Evolutionary conservation across 1,140 invertebrate species (phyloP).

Genomic region (Drosophila pseudoobscura): DNA sequence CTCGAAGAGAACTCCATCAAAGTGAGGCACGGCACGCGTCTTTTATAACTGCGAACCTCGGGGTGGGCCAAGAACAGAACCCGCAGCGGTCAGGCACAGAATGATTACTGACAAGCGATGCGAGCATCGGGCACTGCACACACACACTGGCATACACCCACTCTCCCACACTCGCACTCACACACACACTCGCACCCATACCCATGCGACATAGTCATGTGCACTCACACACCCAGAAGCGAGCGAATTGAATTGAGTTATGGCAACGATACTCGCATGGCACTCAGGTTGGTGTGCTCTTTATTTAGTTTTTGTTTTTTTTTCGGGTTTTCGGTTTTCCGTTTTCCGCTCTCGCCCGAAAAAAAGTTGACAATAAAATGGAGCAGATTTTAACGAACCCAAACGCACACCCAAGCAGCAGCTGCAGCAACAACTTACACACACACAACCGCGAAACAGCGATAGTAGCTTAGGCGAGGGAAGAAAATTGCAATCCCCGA

Average conservation of each 20-base stretch:
- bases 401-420: too few relatives aligned
- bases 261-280: constrained; percentile 28
- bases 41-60: constrained; percentile 63
- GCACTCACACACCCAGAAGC: constrained; percentile 15
- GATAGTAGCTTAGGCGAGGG: constrained; percentile 19
- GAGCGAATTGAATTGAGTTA: constrained; percentile 62
- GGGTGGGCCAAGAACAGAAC: constrained; percentile 61
- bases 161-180: constrained; percentile 20
- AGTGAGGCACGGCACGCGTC: constrained; percentile 48
- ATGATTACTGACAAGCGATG: constrained; percentile 73
- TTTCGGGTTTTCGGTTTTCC: constrained; percentile 26
- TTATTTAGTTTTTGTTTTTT: constrained; percentile 18
- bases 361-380: constrained; percentile 44
- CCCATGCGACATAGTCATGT: constrained; percentile 1
- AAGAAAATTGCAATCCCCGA: constrained; percentile 49
- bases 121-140: constrained; percentile 65
- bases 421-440: constrained; percentile 1
- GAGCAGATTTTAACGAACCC: constrained; percentile 32
- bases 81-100: constrained; percentile 72
- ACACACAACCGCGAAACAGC: not conserved
- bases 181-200: constrained; percentile 11
- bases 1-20: constrained; percentile 68
- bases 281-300: constrained; percentile 51
- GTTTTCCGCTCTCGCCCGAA: constrained; percentile 26
- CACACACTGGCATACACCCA: constrained; percentile 28